Conservation (phyloP, 2,113 vertebrate genomes). For the Grammomys surdaster region DNA sequence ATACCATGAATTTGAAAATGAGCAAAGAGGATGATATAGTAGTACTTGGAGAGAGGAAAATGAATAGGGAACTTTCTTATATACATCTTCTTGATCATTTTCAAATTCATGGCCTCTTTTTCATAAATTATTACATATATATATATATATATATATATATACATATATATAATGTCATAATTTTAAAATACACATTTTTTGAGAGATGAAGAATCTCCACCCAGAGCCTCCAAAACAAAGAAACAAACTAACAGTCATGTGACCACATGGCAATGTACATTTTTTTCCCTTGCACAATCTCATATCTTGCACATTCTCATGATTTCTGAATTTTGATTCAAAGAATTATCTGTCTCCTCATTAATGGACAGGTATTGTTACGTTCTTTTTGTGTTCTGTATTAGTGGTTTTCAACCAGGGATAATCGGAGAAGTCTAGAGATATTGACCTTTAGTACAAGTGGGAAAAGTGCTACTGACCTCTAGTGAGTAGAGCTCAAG, state of each 20-base stretch:
- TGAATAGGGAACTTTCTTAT: too few relatives aligned
- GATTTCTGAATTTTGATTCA: neutral
- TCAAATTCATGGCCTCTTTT: neutral
- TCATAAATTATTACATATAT: neutral
- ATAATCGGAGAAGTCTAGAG: neutral
- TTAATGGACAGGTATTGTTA: neutral
- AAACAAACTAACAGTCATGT: neutral
- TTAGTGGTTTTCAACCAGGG: neutral
- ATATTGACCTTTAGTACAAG: neutral
- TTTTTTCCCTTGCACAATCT: neutral
- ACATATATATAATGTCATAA: neutral
- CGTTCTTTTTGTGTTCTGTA: neutral
- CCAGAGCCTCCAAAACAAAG: constrained; percentile 2
- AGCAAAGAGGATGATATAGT: neutral
- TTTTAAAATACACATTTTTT: neutral
- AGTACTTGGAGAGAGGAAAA: neutral
- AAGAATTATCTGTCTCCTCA: neutral
- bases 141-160: neutral
- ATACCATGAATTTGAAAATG: neutral
- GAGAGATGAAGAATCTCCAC: neutral
- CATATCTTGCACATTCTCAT: neutral
- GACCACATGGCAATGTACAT: neutral
- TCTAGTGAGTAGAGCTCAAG: neutral
- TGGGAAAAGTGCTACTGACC: neutral
- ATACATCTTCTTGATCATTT: neutral